phyloP scores from a whole-genome alignment of 1,140 invertebrate genomes.

The Drosophila pachea region DNA sequence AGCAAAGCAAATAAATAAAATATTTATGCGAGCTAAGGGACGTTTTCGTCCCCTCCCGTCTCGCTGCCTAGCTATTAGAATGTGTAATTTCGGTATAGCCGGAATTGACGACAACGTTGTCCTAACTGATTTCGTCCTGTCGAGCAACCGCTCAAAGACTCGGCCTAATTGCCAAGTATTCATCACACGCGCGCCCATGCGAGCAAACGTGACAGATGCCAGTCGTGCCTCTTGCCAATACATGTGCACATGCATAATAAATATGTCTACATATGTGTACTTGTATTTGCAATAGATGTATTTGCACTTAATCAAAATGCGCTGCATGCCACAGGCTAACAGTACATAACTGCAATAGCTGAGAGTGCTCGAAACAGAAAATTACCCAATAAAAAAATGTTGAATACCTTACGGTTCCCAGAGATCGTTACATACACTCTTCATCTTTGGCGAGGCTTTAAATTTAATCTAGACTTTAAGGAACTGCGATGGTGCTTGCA shows the following conservation, averaged over 20 bases:
- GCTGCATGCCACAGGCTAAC: conserved; percentile 20
- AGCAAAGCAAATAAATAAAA: conserved; percentile 73
- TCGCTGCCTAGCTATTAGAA: conserved; percentile 14
- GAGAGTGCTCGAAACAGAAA: no score
- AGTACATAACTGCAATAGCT: conserved; percentile 5
- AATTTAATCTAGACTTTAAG: background rate
- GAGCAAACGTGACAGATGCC: conserved; percentile 69
- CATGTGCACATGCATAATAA: background rate
- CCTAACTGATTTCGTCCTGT: conserved; percentile 68
- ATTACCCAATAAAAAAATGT: background rate
- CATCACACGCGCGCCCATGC: conserved; percentile 72
- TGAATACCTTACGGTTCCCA: conserved; percentile 5
- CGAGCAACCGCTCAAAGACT: conserved; percentile 11
- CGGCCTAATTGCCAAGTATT: conserved; percentile 71
- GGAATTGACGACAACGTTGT: conserved; percentile 61
- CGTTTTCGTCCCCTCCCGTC: background rate
- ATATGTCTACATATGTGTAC: conserved; percentile 1
- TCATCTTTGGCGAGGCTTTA: no score
- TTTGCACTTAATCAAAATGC: conserved; percentile 43
- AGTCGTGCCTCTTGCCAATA: conserved; percentile 34
- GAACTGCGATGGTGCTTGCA: no score
- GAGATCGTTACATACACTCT: no score
- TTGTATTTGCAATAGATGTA: conserved; percentile 1
- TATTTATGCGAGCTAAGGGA: conserved; percentile 53
- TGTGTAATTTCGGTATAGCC: conserved; percentile 41